Evolutionary conservation across 1,140 invertebrate genomes (phyloP), one percentile per base, ranked within the genome.

Genomic region (Megalonaias nervosa): DNA sequence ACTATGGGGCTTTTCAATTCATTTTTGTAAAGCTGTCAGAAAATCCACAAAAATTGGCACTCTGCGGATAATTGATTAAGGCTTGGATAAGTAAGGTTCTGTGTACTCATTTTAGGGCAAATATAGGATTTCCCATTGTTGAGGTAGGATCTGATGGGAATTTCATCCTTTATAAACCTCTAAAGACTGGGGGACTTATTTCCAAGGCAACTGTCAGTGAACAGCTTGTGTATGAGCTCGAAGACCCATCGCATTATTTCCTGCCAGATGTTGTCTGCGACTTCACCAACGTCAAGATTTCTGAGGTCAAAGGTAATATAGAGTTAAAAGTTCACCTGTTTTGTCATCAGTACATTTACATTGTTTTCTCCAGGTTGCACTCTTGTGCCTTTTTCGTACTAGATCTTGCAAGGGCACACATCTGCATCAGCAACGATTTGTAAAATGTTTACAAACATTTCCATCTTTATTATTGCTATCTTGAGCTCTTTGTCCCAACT

Each of bases 211-310:
- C 92, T 26, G 91, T 92, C 57, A 74, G 83, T 72, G 92, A 93
- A 82, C 92, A 93, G 77, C 79, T 93, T 60, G 74, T 93, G 16
- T 93, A 93, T 87, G 92, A 93, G 84, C 90, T 93, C 67, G 91
- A 89, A 15, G 91, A 93, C 81, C 92, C 92, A 38, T 74, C 81
- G 5, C 84, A 84, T 56, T 93, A 93, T 79, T 85, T 91, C 62
- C 85, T 93, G 21, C 92, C 92, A 31, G 92, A 93, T 84, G 92
- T 93, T 48, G 86, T 91, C 17, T 92, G 92, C 85, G 92, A 93
- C 82, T 93, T 93, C 82, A 88, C 89, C 12, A 70, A 89, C 55
- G 92, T 93, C 0, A 74, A 86, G 61, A 58, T 93, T 13, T 81
- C 85, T 60, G 87, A 92, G 71, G 68, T 85, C 11, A 75, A 81